Evolutionary conservation across 2,797 vertebrate genomes (phyloP).

Genomic region (Chelidonichthys spinosus): DNA sequence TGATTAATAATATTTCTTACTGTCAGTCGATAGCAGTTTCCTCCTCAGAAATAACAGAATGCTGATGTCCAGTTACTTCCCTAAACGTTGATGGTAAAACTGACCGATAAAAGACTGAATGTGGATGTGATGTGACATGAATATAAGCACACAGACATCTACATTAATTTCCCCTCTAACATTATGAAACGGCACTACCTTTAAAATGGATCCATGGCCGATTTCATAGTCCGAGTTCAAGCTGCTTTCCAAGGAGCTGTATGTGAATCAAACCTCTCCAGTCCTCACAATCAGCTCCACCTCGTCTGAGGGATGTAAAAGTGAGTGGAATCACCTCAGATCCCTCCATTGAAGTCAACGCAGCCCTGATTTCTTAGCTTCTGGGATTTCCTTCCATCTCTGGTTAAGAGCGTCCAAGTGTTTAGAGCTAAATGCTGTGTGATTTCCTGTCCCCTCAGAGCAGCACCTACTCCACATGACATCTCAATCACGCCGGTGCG

Average conservation of each 20-base stretch:
- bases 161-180: neutral
- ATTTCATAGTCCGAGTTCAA: constrained; percentile 17
- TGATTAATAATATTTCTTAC: constrained; percentile 29
- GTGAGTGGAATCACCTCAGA: constrained; percentile 14
- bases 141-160: constrained; percentile 1
- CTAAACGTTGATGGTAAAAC: neutral
- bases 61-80: constrained; percentile 25
- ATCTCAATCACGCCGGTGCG: constrained; percentile 33
- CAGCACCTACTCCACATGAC: constrained; percentile 39
- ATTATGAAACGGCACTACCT: neutral
- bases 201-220: constrained; percentile 1
- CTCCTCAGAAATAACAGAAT: constrained; percentile 36
- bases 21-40: constrained; percentile 10
- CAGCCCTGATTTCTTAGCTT: constrained; percentile 30
- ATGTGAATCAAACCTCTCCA: constrained; percentile 20
- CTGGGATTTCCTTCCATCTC: constrained; percentile 18
- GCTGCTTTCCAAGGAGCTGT: neutral
- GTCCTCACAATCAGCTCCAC: constrained; percentile 38
- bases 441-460: constrained; percentile 57
- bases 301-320: neutral
- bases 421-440: constrained; percentile 31
- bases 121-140: constrained; percentile 7
- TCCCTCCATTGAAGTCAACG: constrained; percentile 22
- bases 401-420: constrained; percentile 12
- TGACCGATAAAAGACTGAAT: neutral